A percentile compares a stretch with the other conserved stretches of the same genome.
Evolutionary conservation across 2,888 invertebrate species (phyloP).

Genomic region (Brenthis ino): DNA sequence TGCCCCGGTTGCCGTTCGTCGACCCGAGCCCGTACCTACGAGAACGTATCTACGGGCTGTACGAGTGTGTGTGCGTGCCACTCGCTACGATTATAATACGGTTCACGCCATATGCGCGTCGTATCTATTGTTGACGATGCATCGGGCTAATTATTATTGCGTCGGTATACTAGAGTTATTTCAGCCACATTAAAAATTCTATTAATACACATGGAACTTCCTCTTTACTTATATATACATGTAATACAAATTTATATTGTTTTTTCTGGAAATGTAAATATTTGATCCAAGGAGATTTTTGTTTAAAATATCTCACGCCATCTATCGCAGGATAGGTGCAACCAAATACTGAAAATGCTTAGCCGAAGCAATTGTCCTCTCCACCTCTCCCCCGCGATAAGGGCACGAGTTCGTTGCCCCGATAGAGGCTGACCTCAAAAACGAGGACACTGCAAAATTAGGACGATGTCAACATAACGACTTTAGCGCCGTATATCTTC

Average conservation of each 20-base stretch:
- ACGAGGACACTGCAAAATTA: conserved; percentile 87
- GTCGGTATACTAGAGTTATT: neutral
- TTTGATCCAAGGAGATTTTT: neutral
- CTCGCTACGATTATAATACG: conserved; percentile 48
- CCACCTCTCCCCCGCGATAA: conserved; percentile 72
- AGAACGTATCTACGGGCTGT: conserved; percentile 46
- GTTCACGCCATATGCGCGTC: conserved; percentile 48
- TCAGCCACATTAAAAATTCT: neutral
- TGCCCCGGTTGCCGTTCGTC: conserved; percentile 78
- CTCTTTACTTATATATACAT: neutral
- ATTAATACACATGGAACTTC: neutral
- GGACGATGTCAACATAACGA: conserved; percentile 81
- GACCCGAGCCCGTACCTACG: conserved; percentile 67
- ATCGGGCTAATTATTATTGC: conserved; percentile 46
- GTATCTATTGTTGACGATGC: conserved; percentile 52
- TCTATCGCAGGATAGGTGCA: conserved; percentile 66
- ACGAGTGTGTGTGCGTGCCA: conserved; percentile 52
- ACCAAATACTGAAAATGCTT: conserved; percentile 46
- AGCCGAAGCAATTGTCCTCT: conserved; percentile 53
- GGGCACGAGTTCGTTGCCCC: conserved; percentile 82
- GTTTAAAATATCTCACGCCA: conserved; percentile 53
- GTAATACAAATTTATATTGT: neutral
- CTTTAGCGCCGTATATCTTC: conserved; percentile 63
- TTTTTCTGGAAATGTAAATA: neutral
- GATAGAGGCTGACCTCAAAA: conserved; percentile 86